Evolutionary conservation across 23 tunicate species (phyloP).

Genomic region (Phallusia fumigata): DNA sequence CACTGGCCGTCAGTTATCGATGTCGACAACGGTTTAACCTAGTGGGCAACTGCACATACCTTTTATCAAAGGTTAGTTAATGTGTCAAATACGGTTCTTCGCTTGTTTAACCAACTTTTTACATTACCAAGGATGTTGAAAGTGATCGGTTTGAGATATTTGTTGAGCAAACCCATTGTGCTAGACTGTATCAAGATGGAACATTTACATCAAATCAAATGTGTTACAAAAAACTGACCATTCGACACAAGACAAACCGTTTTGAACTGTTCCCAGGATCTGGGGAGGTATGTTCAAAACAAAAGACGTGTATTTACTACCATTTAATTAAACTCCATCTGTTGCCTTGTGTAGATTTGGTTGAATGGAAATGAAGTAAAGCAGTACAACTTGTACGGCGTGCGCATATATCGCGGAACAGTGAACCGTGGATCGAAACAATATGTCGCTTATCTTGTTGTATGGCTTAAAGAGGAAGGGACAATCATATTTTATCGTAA

Average conservation of each 20-base stretch:
- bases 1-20: neutral
- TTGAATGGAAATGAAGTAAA: neutral
- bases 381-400: neutral
- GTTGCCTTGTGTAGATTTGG: too few species aligned
- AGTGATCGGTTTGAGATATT: neutral
- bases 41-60: slow-evolving; percentile 13
- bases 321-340: too few species aligned
- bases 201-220: neutral
- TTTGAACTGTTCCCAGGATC: neutral
- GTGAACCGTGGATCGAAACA: neutral
- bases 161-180: neutral
- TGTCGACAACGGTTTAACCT: neutral
- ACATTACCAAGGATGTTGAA: neutral
- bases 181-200: neutral
- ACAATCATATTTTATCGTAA: neutral
- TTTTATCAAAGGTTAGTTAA: slow-evolving; percentile 4
- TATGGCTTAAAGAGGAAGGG: neutral
- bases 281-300: neutral
- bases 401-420: neutral
- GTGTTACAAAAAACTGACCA: slow-evolving; percentile 1
- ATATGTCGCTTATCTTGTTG: neutral
- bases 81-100: neutral
- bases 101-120: neutral
- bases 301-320: too few species aligned
- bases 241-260: neutral